Conservation (phyloP, 1,140 invertebrate genomes). For the Aricia agestis region DNA sequence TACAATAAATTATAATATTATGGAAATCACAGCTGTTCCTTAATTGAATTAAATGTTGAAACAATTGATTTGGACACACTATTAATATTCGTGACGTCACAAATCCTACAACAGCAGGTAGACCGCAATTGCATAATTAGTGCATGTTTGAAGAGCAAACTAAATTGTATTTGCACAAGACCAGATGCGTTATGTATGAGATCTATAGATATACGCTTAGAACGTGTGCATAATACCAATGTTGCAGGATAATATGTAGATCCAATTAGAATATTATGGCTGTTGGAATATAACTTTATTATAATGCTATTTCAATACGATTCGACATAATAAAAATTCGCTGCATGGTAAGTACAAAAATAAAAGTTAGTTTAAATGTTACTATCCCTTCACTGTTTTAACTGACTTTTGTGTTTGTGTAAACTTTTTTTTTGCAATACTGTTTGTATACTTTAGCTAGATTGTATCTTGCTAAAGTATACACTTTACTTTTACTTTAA, state of each 20-base stretch:
- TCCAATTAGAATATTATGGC: background rate
- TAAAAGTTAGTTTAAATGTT: no score
- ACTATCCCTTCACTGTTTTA: no score
- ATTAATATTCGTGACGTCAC: slow-evolving; percentile 17
- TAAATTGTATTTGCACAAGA: slow-evolving; percentile 19
- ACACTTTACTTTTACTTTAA: no score
- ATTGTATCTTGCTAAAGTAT: no score
- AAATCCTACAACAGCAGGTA: slow-evolving; percentile 19
- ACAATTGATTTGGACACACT: slow-evolving; percentile 16
- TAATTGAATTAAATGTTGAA: background rate
- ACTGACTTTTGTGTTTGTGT: no score
- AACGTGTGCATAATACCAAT: background rate
- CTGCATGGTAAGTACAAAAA: no score
- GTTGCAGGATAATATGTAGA: background rate
- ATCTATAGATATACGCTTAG: background rate
- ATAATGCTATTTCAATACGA: background rate
- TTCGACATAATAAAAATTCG: background rate
- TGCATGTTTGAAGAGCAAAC: slow-evolving; percentile 20
- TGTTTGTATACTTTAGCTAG: no score
- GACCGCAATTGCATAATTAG: slow-evolving; percentile 24
- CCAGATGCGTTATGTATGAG: slow-evolving; percentile 8
- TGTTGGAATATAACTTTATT: background rate
- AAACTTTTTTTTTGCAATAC: no score
- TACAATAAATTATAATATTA: no score
- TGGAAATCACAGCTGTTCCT: background rate